Evolutionary conservation across 2,797 vertebrate species (phyloP).

Genomic region (Natrix natrix): DNA sequence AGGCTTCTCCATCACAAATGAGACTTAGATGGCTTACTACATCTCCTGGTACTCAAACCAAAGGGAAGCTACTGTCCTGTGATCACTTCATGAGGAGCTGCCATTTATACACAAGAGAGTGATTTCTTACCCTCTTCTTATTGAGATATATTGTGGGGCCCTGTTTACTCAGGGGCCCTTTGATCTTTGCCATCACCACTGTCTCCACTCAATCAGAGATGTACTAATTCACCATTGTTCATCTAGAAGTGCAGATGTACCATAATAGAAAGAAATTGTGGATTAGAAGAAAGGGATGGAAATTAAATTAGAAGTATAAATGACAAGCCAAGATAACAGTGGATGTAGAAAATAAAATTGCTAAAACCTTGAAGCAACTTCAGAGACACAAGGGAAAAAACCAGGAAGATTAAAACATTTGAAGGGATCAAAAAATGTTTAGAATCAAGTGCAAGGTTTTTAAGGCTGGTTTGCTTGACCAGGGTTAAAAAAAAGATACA

Average conservation of each 20-base stretch:
- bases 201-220: not conserved
- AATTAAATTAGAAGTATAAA: not conserved
- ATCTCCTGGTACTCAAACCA: not conserved
- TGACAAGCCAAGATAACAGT: not conserved
- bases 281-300: not conserved
- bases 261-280: not conserved
- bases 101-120: not conserved
- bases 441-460: not conserved
- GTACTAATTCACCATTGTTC: not conserved
- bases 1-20: not conserved
- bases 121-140: not conserved
- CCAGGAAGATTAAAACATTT: not conserved
- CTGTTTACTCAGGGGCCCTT: not conserved
- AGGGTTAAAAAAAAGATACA: not conserved
- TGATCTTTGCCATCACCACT: not conserved
- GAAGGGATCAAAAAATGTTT: not conserved
- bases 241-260: not conserved
- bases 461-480: not conserved
- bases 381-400: not conserved
- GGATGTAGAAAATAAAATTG: not conserved
- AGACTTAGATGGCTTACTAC: not conserved
- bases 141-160: not conserved
- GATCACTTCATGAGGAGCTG: not conserved
- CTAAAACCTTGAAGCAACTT: not conserved
- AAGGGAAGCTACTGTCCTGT: not conserved